A percentile compares a stretch with the other conserved stretches of the same genome.
These are phyloP conservation scores for Rhadina sibilatrix DNA, from an alignment of 2,113 vertebrate species.

Conservation along the genomic window DNA sequence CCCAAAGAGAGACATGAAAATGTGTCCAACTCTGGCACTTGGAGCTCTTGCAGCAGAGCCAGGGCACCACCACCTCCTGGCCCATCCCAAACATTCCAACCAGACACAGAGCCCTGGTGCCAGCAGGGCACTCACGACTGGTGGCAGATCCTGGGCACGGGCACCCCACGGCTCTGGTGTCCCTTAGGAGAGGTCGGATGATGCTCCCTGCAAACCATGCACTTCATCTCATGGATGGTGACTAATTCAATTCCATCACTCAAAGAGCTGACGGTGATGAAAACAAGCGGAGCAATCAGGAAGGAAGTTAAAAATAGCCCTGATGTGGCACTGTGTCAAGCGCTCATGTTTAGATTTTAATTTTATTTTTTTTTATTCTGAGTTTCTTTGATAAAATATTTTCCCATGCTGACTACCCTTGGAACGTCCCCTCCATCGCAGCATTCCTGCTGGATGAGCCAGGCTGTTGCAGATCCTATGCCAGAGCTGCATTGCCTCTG, in stretches of 20 bases:
- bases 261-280: not conserved
- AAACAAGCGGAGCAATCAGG: conserved; percentile 21
- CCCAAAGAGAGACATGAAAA: not conserved
- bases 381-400: conserved; percentile 75
- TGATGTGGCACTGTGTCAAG: conserved; percentile 37
- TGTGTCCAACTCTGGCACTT: accelerated
- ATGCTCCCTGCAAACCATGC: not conserved
- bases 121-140: not conserved
- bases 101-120: not conserved
- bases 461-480: not conserved
- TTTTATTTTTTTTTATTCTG: conserved; percentile 67
- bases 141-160: accelerated
- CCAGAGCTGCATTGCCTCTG: not conserved
- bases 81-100: not conserved
- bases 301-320: conserved; percentile 65
- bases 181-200: not conserved
- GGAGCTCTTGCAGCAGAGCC: not conserved
- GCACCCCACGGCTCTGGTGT: not conserved
- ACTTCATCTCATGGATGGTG: not conserved
- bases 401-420: conserved; percentile 73
- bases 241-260: conserved; percentile 23
- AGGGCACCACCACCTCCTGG: not conserved
- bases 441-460: not conserved
- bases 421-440: conserved; percentile 30
- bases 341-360: conserved; percentile 48